phyloP scores from a whole-genome alignment of 2,797 vertebrate species.

The Sternarchorhynchus goeldii region DNA sequence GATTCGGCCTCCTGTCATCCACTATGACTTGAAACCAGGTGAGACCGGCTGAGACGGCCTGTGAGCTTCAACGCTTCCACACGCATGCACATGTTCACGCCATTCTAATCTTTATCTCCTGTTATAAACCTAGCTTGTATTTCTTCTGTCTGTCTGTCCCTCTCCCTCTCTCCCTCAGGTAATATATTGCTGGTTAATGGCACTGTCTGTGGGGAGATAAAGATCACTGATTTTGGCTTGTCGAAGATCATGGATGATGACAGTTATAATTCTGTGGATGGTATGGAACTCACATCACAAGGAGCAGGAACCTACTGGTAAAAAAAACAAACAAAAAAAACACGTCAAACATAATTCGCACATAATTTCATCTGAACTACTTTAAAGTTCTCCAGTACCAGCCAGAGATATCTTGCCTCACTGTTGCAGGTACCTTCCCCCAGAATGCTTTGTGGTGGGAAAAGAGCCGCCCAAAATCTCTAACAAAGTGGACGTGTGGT shows the following conservation, averaged over 20 bases:
- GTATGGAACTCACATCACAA: constrained; percentile 94
- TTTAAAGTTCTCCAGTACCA: too few relatives aligned
- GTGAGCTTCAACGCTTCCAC: too few relatives aligned
- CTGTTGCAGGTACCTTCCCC: constrained; percentile 87
- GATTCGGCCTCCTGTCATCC: constrained; percentile 95
- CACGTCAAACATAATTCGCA: too few relatives aligned
- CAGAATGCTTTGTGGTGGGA: constrained; percentile 95
- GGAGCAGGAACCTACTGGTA: constrained; percentile 97
- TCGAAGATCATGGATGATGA: constrained; percentile 98
- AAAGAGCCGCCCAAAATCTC: constrained; percentile 96
- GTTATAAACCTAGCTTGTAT: not conserved
- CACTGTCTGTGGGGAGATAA: constrained; percentile 95
- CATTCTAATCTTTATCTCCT: not conserved
- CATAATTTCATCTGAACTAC: too few relatives aligned
- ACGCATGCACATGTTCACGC: not conserved
- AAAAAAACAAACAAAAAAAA: too few relatives aligned
- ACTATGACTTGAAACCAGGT: constrained; percentile 98
- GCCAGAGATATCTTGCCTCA: too few relatives aligned
- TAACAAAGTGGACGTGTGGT: constrained; percentile 98
- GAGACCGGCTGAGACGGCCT: constrained; percentile 42
- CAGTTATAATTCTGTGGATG: constrained; percentile 91
- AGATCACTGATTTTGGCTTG: constrained; percentile 96
- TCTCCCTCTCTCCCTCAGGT: constrained; percentile 67
- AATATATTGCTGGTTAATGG: constrained; percentile 97
- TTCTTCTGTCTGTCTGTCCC: too few relatives aligned